These are phyloP conservation scores for Chamaetylas fuelleborni DNA, from an alignment of 2,113 vertebrate genomes.

Conservation along the genomic window DNA sequence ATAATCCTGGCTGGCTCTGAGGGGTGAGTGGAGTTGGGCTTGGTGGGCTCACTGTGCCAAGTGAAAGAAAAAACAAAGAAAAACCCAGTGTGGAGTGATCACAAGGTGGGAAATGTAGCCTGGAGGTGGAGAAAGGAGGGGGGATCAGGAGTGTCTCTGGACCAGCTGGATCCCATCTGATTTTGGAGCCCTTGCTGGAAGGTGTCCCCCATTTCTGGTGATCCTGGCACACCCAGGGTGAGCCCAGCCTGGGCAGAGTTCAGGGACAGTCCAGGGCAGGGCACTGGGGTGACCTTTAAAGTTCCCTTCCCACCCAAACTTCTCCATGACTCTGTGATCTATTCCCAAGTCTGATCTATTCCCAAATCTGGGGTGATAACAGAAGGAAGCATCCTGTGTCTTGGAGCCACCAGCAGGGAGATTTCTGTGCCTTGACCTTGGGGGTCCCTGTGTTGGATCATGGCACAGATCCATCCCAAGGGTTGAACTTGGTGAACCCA, in stretches of 20 bases:
- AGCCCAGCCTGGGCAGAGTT: not conserved
- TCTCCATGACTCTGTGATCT: not conserved
- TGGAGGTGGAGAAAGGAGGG: not conserved
- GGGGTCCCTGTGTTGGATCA: not conserved
- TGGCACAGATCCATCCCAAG: not conserved
- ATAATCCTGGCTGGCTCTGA: not conserved
- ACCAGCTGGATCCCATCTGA: not conserved
- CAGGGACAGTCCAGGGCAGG: not conserved
- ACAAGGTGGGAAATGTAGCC: not conserved
- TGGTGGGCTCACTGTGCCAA: not conserved
- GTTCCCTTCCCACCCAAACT: not conserved
- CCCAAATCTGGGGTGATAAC: fast-evolving
- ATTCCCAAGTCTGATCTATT: not conserved
- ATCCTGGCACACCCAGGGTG: not conserved
- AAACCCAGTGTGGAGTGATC: not conserved
- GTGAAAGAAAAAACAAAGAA: not conserved
- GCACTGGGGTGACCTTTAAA: not conserved
- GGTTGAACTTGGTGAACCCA: not conserved
- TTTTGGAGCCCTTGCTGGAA: not conserved
- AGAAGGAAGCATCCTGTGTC: not conserved
- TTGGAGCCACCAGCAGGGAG: not conserved
- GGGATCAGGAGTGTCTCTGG: not conserved
- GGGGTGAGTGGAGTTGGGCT: not conserved
- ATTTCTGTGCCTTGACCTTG: not conserved
- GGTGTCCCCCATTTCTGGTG: not conserved